phyloP scores from a whole-genome alignment of 2,113 vertebrate species.

The Alces alces region DNA sequence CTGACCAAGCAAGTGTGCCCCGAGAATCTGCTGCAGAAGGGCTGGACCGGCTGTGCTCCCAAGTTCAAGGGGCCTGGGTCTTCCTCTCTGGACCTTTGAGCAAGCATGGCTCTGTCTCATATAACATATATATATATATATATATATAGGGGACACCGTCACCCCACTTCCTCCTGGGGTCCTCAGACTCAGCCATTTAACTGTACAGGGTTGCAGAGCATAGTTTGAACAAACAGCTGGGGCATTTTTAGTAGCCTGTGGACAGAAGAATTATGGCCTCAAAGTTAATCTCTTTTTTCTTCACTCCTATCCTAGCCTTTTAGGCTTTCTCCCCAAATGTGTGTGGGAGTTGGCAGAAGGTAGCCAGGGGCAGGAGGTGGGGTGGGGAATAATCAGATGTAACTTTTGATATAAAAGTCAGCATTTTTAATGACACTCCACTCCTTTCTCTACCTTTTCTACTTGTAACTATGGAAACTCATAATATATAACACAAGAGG shows the following conservation, averaged over 20 bases:
- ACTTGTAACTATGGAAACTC: constrained; percentile 56
- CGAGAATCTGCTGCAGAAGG: neutral
- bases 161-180: neutral
- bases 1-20: neutral
- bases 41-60: neutral
- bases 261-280: neutral
- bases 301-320: neutral
- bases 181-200: neutral
- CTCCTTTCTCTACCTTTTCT: neutral
- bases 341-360: neutral
- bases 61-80: neutral
- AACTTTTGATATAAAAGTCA: constrained; percentile 1
- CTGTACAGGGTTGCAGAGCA: neutral
- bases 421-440: constrained; percentile 48
- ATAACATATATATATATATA: neutral
- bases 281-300: neutral
- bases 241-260: neutral
- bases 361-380: neutral
- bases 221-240: neutral
- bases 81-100: neutral
- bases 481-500: constrained; percentile 27
- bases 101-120: neutral
- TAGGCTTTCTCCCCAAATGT: neutral
- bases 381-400: neutral
- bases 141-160: neutral